Conservation (phyloP, 2,113 vertebrate species). For the Ammospiza caudacuta region DNA sequence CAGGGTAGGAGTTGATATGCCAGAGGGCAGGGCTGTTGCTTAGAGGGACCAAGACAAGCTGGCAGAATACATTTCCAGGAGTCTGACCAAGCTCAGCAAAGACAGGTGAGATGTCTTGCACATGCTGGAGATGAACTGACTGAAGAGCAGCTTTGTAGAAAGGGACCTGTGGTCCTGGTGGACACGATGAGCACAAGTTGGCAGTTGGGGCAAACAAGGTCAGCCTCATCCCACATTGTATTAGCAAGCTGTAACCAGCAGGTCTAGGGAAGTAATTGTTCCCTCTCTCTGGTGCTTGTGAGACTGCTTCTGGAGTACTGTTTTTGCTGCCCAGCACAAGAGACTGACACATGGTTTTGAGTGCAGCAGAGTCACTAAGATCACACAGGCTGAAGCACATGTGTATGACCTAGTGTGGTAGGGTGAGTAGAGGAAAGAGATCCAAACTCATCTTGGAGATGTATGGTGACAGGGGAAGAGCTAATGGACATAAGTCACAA, state of each 20-base stretch:
- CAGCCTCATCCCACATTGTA: neutral
- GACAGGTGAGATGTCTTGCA: neutral
- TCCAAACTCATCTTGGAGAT: neutral
- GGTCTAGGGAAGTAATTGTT: neutral
- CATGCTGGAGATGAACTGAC: neutral
- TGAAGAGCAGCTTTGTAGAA: neutral
- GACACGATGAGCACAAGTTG: neutral
- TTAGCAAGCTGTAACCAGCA: neutral
- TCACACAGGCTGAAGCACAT: neutral
- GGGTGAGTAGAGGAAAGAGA: neutral
- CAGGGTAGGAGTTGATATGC: neutral
- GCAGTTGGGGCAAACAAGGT: neutral
- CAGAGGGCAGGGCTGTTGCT: neutral
- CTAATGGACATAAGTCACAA: neutral
- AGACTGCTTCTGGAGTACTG: neutral
- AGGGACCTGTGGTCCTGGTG: neutral
- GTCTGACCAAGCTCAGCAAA: neutral
- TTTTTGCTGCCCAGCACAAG: neutral
- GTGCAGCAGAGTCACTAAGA: neutral
- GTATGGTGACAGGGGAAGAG: neutral
- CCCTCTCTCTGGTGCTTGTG: neutral
- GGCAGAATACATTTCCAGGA: neutral
- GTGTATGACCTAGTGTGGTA: neutral
- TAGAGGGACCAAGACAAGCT: neutral
- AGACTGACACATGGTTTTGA: neutral